phyloP scores from a whole-genome alignment of 2,113 vertebrate genomes.

The Ochotona curzoniae region DNA sequence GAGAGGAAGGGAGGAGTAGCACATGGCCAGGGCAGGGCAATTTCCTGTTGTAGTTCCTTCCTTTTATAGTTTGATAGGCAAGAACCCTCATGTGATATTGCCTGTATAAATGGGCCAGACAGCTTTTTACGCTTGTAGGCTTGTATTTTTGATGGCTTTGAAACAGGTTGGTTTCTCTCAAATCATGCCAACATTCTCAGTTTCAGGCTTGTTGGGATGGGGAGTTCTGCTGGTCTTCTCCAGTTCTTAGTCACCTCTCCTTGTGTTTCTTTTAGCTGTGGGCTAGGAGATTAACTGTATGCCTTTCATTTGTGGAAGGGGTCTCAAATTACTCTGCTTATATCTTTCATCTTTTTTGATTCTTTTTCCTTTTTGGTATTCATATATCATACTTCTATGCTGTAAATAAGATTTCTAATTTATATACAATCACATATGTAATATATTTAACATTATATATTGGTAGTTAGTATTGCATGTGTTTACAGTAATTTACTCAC shows the following conservation, averaged over 20 bases:
- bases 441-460: no score
- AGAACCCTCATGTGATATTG: slow-evolving; percentile 41
- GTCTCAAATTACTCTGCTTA: not conserved
- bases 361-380: not conserved
- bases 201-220: slow-evolving; percentile 6
- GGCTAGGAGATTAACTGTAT: not conserved
- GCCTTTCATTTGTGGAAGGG: slow-evolving; percentile 2
- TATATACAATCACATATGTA: not conserved
- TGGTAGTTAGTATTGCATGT: not conserved
- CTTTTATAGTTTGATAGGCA: slow-evolving; percentile 51
- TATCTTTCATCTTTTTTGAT: not conserved
- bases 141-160: slow-evolving; percentile 42
- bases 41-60: slow-evolving; percentile 73
- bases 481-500: not conserved
- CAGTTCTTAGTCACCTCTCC: not conserved
- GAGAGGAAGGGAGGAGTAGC: slow-evolving; percentile 71
- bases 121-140: not conserved
- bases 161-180: not conserved
- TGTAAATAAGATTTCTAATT: not conserved
- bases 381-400: not conserved
- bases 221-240: not conserved
- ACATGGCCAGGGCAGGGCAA: slow-evolving; percentile 6
- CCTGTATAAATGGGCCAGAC: slow-evolving; percentile 40
- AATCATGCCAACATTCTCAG: not conserved
- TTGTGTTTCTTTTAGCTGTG: not conserved